phyloP scores from a whole-genome alignment of 2,113 vertebrate genomes.

The Silurus meridionalis region DNA sequence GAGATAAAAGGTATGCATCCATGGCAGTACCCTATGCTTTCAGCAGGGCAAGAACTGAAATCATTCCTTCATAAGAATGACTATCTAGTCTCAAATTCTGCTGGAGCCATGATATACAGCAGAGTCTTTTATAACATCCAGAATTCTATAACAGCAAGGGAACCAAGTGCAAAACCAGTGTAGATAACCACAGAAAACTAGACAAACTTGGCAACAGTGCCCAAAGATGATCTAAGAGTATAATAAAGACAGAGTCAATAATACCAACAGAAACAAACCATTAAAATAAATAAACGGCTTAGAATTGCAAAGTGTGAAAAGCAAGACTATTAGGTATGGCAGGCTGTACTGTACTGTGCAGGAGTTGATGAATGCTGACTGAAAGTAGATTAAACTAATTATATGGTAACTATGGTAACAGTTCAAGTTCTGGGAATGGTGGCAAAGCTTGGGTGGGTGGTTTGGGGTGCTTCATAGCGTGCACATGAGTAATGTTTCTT shows the following conservation, averaged over 20 bases:
- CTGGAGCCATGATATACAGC: neutral
- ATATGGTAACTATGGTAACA: constrained; percentile 14
- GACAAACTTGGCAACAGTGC: neutral
- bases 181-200: neutral
- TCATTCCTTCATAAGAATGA: neutral
- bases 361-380: neutral
- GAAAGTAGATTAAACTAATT: neutral
- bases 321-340: neutral
- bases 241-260: neutral
- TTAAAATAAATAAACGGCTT: neutral
- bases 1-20: neutral
- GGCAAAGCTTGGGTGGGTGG: neutral
- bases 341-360: constrained; percentile 6
- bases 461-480: neutral
- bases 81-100: neutral
- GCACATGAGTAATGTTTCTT: neutral
- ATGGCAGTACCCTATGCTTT: neutral
- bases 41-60: neutral
- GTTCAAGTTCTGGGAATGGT: neutral
- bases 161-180: neutral
- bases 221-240: neutral
- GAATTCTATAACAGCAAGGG: neutral
- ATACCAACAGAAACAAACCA: neutral
- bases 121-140: neutral
- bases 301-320: neutral